Evolutionary conservation across 2,113 vertebrate genomes (phyloP), one percentile per base, ranked within the genome.

Genomic region (Eonycteris spelaea): DNA sequence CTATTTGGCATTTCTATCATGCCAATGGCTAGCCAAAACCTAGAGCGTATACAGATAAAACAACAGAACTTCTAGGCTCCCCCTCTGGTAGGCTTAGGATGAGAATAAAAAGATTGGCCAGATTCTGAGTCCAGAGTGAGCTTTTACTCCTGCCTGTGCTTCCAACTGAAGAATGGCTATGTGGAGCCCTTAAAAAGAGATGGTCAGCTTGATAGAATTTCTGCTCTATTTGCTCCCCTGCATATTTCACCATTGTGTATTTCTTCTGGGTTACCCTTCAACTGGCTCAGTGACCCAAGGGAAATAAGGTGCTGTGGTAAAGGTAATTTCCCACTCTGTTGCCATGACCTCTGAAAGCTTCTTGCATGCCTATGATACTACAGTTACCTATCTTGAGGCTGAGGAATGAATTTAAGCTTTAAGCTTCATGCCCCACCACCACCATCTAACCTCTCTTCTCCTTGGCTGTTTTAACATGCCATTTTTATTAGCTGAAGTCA

Each of bases 301-400:
- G 14, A 88, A 83, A 85, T 38, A 78, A 33, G 74, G 84, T 94
- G 19, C n/a, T 94, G 71, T 57, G 12, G 53, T n/a, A 95, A 89
- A 89, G 28, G 30, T 26, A 92, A 84, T 74, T 91, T 22, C 65
- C 67, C 15, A 73, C 19, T 68, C 48, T 53, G 28, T 84, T 74
- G 13, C 67, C 45, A 73, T 84, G 53, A 33, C 35, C 13, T 71
- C 84, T 45, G 30, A 97, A 83, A 43, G 11, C 30, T 68, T 78
- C 65, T 74, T 75, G 73, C 10, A 67, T 79, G 30, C 5, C 30
- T 24, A 35, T 43, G 24, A 16, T 94, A 45, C 11, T n/a, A 1
- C 53, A 73, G 24, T 48, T 79, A 55, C 33, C 53, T 86, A 21
- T 57, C 38, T 75, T 70, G 68, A 80, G 35, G 4, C 10, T 45